phyloP scores from a whole-genome alignment of 2,113 vertebrate genomes.

The Cyprichromis sp. region DNA sequence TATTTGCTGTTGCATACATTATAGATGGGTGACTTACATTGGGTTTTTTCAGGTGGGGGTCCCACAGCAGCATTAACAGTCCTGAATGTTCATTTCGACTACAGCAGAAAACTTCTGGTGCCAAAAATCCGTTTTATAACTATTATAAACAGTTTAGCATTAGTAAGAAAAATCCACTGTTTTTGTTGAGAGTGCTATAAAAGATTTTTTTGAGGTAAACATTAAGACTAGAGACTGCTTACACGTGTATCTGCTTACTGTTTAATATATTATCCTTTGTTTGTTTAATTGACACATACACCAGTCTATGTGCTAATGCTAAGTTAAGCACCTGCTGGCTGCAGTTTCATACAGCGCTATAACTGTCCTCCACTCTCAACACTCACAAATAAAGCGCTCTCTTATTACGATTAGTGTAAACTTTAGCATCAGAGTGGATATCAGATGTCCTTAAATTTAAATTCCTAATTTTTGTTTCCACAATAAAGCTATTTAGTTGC shows the following conservation, averaged over 20 bases:
- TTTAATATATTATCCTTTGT: not conserved
- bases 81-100: not conserved
- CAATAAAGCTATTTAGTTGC: not conserved
- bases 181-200: not conserved
- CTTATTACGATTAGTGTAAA: not conserved
- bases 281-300: not conserved
- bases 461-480: not conserved
- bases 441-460: not conserved
- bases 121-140: not conserved
- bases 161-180: not conserved
- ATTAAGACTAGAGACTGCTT: not conserved
- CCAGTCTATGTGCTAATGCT: not conserved
- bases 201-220: not conserved
- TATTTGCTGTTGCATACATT: not conserved
- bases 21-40: not conserved
- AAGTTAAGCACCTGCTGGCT: not conserved
- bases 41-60: not conserved
- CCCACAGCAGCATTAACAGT: not conserved
- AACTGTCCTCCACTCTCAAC: not conserved
- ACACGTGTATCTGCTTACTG: not conserved
- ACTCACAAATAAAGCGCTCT: not conserved
- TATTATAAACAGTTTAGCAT: not conserved
- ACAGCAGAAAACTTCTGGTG: not conserved
- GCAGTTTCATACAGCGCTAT: not conserved
- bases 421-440: not conserved